Percentiles rank a stretch among this genome's conserved stretches.
Conservation (phyloP, 2,797 vertebrate genomes). For the Clamator glandarius region DNA sequence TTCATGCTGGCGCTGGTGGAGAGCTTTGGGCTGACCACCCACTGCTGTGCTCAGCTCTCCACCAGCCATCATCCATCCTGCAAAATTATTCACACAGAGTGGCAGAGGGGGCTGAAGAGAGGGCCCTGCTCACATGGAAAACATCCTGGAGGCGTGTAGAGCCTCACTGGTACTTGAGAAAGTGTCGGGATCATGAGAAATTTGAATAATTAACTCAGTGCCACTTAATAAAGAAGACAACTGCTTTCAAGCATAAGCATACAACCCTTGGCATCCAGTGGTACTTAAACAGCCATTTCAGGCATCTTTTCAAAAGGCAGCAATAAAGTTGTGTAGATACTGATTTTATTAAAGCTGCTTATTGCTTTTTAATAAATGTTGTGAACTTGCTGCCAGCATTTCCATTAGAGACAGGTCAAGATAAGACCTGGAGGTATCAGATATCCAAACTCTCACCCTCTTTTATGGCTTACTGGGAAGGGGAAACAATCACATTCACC, state of each 20-base stretch:
- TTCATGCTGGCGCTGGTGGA: not conserved
- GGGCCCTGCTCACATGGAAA: not conserved
- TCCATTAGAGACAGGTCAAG: constrained; percentile 49
- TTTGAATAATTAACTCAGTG: constrained; percentile 35
- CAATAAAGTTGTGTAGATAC: not conserved
- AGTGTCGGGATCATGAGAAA: not conserved
- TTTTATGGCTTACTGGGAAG: not conserved
- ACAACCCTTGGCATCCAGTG: not conserved
- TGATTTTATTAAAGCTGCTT: constrained; percentile 59
- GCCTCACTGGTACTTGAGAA: not conserved
- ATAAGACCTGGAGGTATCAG: constrained; percentile 27
- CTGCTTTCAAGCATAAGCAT: not conserved
- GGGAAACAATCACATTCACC: not conserved
- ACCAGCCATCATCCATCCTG: not conserved
- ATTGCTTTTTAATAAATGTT: constrained; percentile 52
- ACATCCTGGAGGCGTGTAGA: not conserved
- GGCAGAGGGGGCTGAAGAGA: not conserved
- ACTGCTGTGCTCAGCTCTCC: no score
- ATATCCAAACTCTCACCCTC: constrained; percentile 45
- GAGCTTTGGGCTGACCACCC: not conserved
- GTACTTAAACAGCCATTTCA: constrained; percentile 39
- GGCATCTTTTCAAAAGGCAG: not conserved
- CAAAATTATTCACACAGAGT: not conserved
- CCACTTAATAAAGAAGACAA: constrained; percentile 40
- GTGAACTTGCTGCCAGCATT: constrained; percentile 57